Evolutionary conservation across 92 coral and sea anemone species (phyloP).

Genomic region (Pocillopora grandis): DNA sequence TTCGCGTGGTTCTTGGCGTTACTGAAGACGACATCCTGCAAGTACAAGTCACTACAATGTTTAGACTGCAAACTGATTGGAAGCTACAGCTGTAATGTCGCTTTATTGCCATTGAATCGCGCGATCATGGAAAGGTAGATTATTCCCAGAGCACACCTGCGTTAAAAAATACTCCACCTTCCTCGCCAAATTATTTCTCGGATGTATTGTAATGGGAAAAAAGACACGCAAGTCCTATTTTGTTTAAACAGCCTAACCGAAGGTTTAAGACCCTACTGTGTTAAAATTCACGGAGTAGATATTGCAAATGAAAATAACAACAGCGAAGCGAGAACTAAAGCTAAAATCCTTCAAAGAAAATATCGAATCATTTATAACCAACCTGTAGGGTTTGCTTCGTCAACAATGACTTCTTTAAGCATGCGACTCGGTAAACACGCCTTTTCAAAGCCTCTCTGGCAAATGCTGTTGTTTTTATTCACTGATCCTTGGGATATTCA

Average conservation of each 20-base stretch:
- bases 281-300: slow-evolving; percentile 3
- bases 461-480: slow-evolving; percentile 27
- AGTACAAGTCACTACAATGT: background rate
- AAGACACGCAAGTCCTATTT: slow-evolving; percentile 12
- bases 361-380: background rate
- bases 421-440: slow-evolving; percentile 37
- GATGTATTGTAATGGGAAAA: slow-evolving; percentile 3
- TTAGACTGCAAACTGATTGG: background rate
- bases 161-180: background rate
- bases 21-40: slow-evolving; percentile 38
- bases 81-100: background rate
- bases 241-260: slow-evolving; percentile 10
- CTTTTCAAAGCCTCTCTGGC: slow-evolving; percentile 9
- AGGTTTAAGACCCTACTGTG: background rate
- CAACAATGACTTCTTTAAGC: slow-evolving; percentile 23
- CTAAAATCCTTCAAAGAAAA: background rate
- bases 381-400: slow-evolving; percentile 6
- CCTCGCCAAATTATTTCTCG: background rate
- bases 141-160: background rate
- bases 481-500: slow-evolving; percentile 38
- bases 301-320: slow-evolving; percentile 8
- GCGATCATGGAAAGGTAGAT: background rate
- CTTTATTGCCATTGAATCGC: background rate
- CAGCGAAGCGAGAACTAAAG: background rate
- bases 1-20: slow-evolving; percentile 28